Conservation (phyloP, 2,888 invertebrate species). For the Acanthosepion lycidas region DNA sequence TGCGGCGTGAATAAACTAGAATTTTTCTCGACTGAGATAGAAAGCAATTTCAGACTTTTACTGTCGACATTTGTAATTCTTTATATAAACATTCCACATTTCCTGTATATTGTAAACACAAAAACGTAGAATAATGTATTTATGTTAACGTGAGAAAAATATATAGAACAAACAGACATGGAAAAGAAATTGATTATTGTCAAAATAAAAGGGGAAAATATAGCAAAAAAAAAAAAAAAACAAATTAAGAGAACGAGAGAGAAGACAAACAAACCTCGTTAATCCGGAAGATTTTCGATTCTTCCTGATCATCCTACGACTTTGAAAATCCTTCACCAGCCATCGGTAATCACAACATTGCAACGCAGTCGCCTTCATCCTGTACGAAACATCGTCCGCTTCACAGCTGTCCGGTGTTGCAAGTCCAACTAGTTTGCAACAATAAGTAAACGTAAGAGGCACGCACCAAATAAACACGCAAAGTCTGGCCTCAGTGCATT, state of each 20-base stretch:
- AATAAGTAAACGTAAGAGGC: not conserved
- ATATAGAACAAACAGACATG: too few relatives aligned
- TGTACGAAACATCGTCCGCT: not conserved
- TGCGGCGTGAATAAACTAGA: too few relatives aligned
- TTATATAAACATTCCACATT: too few relatives aligned
- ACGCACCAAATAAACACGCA: not conserved
- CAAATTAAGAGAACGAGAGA: not conserved
- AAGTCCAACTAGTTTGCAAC: not conserved
- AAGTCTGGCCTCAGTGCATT: not conserved
- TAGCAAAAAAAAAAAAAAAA: not conserved
- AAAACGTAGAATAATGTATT: too few relatives aligned
- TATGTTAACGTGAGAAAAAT: too few relatives aligned
- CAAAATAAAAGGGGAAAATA: too few relatives aligned
- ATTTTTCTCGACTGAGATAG: too few relatives aligned
- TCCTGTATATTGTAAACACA: too few relatives aligned
- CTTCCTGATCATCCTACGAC: not conserved
- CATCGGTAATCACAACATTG: constrained; percentile 22
- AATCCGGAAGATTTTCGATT: not conserved
- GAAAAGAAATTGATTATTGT: too few relatives aligned
- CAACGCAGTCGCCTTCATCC: constrained; percentile 33
- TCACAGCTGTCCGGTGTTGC: not conserved
- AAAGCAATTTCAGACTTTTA: too few relatives aligned
- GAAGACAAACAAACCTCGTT: not conserved
- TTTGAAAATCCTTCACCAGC: not conserved
- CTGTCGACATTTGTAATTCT: too few relatives aligned